These are phyloP conservation scores for Bombus difficillimus DNA, from an alignment of 1,140 invertebrate genomes.

Conservation along the genomic window DNA sequence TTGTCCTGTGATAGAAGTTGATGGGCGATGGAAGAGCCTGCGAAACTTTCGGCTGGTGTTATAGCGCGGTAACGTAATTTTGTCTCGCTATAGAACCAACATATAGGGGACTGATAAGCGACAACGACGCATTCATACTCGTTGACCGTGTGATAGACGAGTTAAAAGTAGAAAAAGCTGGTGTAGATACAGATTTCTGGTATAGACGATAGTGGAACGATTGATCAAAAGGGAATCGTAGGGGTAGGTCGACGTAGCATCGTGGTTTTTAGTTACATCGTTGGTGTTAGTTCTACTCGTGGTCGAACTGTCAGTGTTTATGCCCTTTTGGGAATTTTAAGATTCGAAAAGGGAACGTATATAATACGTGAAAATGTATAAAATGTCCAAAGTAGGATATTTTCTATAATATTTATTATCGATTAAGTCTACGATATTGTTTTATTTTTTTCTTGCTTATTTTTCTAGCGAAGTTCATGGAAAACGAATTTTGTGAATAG, in stretches of 20 bases:
- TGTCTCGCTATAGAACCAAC: not conserved
- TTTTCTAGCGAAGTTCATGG: not conserved
- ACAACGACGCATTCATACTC: not conserved
- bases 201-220: not conserved
- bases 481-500: not conserved
- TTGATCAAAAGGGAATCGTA: not conserved
- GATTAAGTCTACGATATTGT: not conserved
- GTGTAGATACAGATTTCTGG: no score
- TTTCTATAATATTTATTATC: no score
- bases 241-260: not conserved
- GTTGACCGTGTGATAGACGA: not conserved
- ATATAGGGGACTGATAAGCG: constrained; percentile 12
- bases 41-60: not conserved
- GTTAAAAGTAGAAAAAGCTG: not conserved
- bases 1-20: not conserved
- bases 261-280: not conserved
- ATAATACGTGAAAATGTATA: no score
- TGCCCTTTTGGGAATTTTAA: no score
- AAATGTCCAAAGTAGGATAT: no score
- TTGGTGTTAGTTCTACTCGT: not conserved
- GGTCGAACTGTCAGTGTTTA: no score
- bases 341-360: no score
- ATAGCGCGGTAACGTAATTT: not conserved
- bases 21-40: not conserved
- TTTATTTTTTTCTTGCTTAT: not conserved